Evolutionary conservation across 2,888 invertebrate genomes (phyloP).

Genomic region (Apantesis nais): DNA sequence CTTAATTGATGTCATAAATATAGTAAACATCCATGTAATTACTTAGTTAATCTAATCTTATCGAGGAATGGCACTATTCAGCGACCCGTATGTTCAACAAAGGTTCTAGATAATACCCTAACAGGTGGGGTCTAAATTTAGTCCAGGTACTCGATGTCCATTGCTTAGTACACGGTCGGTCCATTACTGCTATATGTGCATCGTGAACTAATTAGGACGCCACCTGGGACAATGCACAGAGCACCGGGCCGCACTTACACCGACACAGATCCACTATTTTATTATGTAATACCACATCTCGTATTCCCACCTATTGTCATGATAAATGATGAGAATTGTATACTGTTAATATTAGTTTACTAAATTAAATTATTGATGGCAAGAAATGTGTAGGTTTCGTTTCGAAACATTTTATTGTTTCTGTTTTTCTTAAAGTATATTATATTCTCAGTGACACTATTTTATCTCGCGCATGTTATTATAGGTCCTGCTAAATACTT

Average conservation of each 20-base stretch:
- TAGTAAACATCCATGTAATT: conserved; percentile 1
- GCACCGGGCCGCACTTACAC: conserved; percentile 27
- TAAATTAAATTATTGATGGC: neutral
- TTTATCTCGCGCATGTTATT: too few species aligned
- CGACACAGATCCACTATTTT: conserved; percentile 22
- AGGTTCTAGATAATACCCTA: conserved; percentile 40
- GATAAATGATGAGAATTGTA: conserved; percentile 22
- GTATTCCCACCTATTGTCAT: conserved; percentile 20
- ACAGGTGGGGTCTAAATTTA: conserved; percentile 38
- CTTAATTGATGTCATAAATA: neutral
- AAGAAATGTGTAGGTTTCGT: neutral
- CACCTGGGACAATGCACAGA: conserved; percentile 42
- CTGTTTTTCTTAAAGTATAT: neutral
- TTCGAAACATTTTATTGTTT: neutral
- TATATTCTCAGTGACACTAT: too few species aligned
- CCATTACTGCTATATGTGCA: conserved; percentile 61
- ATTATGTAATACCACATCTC: conserved; percentile 24
- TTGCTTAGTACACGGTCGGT: conserved; percentile 53
- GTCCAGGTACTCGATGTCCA: conserved; percentile 35
- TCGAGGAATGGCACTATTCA: conserved; percentile 20
- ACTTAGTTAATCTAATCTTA: conserved; percentile 17
- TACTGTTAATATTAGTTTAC: too few species aligned
- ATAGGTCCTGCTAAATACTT: neutral
- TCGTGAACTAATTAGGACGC: conserved; percentile 60
- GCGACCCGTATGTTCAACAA: conserved; percentile 34